Evolutionary conservation across 1,140 invertebrate species (phyloP), one percentile per base, ranked within the genome.

Genomic region (Neuroterus valhalla): DNA sequence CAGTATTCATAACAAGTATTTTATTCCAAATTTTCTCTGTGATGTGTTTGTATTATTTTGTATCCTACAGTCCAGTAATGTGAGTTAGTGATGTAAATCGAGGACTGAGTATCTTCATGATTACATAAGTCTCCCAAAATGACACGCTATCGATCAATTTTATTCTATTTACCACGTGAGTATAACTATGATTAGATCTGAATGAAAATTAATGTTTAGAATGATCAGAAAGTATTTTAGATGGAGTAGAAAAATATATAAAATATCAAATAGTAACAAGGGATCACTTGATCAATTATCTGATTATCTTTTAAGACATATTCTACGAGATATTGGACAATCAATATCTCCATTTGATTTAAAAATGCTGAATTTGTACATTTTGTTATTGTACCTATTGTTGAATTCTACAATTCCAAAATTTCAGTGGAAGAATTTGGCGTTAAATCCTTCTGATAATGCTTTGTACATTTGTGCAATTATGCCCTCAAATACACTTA

Each of bases 41-140:
- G 55, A 62, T 62, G 23, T n/a, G 15, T 62, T 31, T 38, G n/a
- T 26, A 31, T n/a, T 62, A 62, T 62, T 38, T 50, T 50, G 17
- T 48, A 11, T 19, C 19, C 11, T 50, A 19, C 48, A 19, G n/a
- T 19, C 19, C 48, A 50, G 21, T 5, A n/a, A 31, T 5, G 31
- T 62, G 23, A 62, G 2, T 62, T 23, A 62, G 23, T 62, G 23
- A 62, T 62, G 15, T 15, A 5, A 62, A 62, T 62, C 1, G 26
- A 62, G 6, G 14, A 26, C 2, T 38, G 26, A 31, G 31, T 23
- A 31, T 62, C 3, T 14, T 15, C 12, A 8, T 15, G 23, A 62
- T 62, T 62, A 62, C 55, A 62, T 31, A 0, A n/a, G 31, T 15
- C 31, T 62, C 31, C 11, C 3, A 12, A 26, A 31, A 62, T 62